phyloP scores from a whole-genome alignment of 1,140 invertebrate species.

The Aphelinus atriplicis region DNA sequence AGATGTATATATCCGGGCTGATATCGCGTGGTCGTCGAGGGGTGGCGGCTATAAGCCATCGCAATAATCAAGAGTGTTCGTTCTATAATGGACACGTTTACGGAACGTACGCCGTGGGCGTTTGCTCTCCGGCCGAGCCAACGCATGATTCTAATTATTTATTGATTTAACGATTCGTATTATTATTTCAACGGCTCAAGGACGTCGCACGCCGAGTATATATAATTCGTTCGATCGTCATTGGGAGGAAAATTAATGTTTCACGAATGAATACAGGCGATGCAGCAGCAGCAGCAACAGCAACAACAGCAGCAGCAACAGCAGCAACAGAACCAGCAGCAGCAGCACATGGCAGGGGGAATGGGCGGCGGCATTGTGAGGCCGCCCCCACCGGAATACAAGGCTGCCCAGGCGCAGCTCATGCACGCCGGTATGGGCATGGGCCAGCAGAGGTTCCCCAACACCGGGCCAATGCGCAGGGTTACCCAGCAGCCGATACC shows the following conservation, averaged over 20 bases:
- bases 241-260: not conserved
- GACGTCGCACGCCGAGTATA: too few relatives aligned
- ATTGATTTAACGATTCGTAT: not conserved
- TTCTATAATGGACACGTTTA: too few relatives aligned
- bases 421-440: conserved; percentile 68
- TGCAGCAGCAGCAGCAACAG: conserved; percentile 9
- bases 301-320: conserved; percentile 35
- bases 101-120: too few relatives aligned
- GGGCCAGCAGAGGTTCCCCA: conserved; percentile 65
- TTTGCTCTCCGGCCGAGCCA: too few relatives aligned
- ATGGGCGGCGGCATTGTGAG: conserved; percentile 63
- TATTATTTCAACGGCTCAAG: not conserved
- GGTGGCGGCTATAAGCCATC: too few relatives aligned
- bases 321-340: conserved; percentile 42
- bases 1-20: too few relatives aligned
- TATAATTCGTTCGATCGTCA: too few relatives aligned
- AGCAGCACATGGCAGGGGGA: conserved; percentile 63
- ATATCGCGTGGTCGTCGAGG: too few relatives aligned
- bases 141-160: not conserved
- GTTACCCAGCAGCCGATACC: conserved; percentile 74
- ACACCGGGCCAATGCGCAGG: conserved; percentile 68
- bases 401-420: conserved; percentile 72
- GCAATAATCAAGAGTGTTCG: too few relatives aligned
- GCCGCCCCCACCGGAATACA: conserved; percentile 81
- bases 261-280: not conserved